Percentiles rank a stretch among this genome's conserved stretches.
Conservation (phyloP, 2,888 invertebrate genomes). For the Ametastegia equiseti region DNA sequence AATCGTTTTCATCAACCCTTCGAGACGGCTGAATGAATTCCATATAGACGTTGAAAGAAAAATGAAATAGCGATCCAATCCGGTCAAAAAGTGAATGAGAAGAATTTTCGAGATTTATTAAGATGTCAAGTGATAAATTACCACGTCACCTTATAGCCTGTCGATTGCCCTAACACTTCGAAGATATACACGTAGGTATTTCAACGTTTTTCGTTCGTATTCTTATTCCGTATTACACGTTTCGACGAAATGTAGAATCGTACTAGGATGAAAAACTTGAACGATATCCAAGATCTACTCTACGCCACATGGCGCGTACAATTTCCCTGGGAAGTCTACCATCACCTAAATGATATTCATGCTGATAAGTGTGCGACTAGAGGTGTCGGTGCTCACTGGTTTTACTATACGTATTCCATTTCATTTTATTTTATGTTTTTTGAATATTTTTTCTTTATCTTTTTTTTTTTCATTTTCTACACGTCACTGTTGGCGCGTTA, state of each 20-base stretch:
- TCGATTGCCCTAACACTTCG: not conserved
- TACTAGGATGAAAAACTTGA: no score
- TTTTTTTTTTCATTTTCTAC: not conserved
- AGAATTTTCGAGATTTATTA: no score
- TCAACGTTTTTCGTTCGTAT: not conserved
- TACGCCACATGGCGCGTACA: not conserved
- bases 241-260: not conserved
- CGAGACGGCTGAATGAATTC: no score
- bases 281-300: no score
- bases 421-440: not conserved
- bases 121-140: no score
- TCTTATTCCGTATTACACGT: not conserved
- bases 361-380: not conserved
- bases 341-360: not conserved
- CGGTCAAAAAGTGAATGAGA: no score
- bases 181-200: not conserved
- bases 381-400: not conserved
- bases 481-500: not conserved
- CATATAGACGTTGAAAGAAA: no score
- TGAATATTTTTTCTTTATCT: not conserved
- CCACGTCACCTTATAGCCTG: not conserved
- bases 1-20: constrained; percentile 33
- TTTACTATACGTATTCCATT: not conserved
- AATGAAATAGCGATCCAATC: no score
- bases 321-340: not conserved